These are phyloP conservation scores for Triplophysa tibetana DNA, from an alignment of 2,113 vertebrate species.

Conservation along the genomic window DNA sequence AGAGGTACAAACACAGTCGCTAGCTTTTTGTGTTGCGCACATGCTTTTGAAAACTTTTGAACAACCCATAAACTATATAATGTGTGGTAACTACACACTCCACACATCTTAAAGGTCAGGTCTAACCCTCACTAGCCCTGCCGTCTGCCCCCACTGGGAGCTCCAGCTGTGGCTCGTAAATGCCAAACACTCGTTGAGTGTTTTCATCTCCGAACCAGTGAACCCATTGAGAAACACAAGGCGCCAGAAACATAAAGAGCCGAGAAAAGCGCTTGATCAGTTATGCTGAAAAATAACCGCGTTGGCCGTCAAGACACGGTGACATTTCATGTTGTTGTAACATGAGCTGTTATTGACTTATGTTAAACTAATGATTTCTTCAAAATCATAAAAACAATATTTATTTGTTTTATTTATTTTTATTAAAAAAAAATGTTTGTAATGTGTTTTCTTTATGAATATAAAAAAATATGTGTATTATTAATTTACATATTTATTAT, in stretches of 20 bases:
- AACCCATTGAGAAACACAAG: conserved; percentile 37
- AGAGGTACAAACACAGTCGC: neutral
- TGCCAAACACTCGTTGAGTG: conserved; percentile 31
- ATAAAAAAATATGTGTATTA: no score
- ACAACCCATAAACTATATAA: conserved; percentile 31
- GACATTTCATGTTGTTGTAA: conserved; percentile 18
- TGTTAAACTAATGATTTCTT: no score
- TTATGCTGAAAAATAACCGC: conserved; percentile 46
- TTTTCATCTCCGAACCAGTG: conserved; percentile 29
- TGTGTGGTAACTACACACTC: conserved; percentile 26
- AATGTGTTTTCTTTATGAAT: no score
- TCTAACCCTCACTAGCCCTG: neutral
- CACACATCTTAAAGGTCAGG: conserved; percentile 36
- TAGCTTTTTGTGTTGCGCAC: conserved; percentile 13
- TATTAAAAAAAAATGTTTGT: no score
- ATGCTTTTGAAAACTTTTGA: conserved; percentile 23
- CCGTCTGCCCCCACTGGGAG: neutral
- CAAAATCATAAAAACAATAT: no score
- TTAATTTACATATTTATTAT: no score
- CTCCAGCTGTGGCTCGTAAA: conserved; percentile 18
- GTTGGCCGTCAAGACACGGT: neutral
- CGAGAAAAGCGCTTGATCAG: conserved; percentile 29
- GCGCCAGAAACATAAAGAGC: conserved; percentile 23
- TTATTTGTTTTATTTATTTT: no score
- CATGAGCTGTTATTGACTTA: neutral